phyloP scores from a whole-genome alignment of 2,113 vertebrate species.

The Ramphastos sulfuratus region DNA sequence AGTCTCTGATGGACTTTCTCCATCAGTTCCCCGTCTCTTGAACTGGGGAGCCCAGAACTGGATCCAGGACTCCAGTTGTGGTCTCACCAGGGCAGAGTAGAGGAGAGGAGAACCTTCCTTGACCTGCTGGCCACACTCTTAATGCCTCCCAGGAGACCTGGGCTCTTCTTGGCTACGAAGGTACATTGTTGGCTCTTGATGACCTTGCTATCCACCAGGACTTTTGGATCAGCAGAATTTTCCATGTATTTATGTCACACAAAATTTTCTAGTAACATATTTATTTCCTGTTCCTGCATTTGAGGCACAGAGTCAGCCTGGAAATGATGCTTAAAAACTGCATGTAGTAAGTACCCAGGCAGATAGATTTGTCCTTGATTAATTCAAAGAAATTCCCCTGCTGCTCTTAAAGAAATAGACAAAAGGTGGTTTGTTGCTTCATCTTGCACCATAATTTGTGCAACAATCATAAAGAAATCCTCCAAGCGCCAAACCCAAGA shows the following conservation, averaged over 20 bases:
- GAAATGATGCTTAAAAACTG: neutral
- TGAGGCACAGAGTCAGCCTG: neutral
- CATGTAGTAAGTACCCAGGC: neutral
- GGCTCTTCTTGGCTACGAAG: too few species aligned
- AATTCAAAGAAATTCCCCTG: neutral
- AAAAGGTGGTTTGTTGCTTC: neutral
- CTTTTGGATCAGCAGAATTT: neutral
- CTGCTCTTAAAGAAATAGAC: neutral
- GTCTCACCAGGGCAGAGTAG: too few species aligned
- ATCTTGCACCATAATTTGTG: neutral
- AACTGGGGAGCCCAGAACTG: too few species aligned
- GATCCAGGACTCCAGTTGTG: too few species aligned
- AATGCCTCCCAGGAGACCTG: too few species aligned
- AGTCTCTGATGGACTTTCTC: too few species aligned
- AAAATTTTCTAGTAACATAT: neutral
- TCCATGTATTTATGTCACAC: neutral
- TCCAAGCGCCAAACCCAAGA: neutral
- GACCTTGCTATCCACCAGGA: too few species aligned
- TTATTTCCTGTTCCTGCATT: neutral
- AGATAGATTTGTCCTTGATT: neutral
- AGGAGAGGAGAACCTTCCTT: too few species aligned
- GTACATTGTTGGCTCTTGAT: too few species aligned
- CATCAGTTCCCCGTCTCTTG: too few species aligned
- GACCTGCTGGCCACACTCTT: too few species aligned
- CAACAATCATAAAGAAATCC: neutral